These are phyloP conservation scores for Kryphioiulus occultus DNA, from an alignment of 2,888 invertebrate genomes.

Conservation along the genomic window DNA sequence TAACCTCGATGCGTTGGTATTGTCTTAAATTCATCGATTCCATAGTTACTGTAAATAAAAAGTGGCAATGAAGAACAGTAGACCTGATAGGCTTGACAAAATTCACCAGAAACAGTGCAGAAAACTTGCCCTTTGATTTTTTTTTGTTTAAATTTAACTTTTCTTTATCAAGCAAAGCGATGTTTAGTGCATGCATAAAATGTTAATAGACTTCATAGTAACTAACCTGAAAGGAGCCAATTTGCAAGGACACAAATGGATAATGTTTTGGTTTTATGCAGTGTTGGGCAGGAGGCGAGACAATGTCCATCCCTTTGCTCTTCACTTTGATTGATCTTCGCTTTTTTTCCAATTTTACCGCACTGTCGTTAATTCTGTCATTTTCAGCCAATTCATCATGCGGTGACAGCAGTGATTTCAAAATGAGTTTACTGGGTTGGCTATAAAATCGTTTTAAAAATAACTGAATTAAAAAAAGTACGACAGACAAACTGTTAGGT, in stretches of 20 bases:
- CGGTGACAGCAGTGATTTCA: not conserved
- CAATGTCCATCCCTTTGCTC: not conserved
- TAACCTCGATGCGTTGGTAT: constrained; percentile 47
- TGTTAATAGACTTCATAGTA: no score
- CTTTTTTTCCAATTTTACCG: not conserved
- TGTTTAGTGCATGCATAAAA: no score
- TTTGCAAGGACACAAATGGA: constrained; percentile 51
- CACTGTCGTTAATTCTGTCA: not conserved
- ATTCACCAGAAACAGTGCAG: no score
- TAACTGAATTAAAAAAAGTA: not conserved
- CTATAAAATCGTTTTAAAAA: not conserved
- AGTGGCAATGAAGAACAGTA: no score
- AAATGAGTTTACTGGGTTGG: not conserved
- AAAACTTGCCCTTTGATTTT: no score
- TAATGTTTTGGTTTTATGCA: constrained; percentile 52
- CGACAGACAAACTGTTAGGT: not conserved
- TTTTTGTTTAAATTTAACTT: not conserved
- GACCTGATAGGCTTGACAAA: no score
- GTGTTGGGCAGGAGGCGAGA: constrained; percentile 11
- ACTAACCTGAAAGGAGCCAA: constrained; percentile 49
- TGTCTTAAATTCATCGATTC: constrained; percentile 37
- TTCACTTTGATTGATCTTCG: constrained; percentile 31
- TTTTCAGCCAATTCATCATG: not conserved
- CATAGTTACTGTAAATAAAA: constrained; percentile 45
- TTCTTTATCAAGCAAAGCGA: no score